Percentiles rank a stretch among this genome's conserved stretches.
These are phyloP conservation scores for Beroe forskalii DNA, from an alignment of 37 sponge, comb jelly and placozoan species.

Conservation along the genomic window DNA sequence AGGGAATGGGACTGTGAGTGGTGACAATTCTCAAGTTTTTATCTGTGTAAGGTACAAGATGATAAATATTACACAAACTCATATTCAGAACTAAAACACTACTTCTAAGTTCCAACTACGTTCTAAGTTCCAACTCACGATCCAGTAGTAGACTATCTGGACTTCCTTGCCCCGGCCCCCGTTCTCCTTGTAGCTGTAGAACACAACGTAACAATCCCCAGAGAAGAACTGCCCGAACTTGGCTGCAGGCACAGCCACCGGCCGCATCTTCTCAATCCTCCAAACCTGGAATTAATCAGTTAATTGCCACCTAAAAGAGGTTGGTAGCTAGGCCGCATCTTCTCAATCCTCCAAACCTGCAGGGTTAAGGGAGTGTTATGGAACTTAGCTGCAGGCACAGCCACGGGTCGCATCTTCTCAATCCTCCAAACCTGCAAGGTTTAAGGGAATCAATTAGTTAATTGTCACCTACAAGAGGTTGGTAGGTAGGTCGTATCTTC, in stretches of 20 bases:
- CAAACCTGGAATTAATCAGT: conserved; percentile 70
- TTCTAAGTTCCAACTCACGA: too few species aligned
- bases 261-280: conserved; percentile 87
- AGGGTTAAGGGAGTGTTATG: too few species aligned
- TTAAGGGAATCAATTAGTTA: too few species aligned
- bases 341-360: conserved; percentile 84
- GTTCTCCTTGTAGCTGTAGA: conserved; percentile 73
- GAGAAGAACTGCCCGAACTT: conserved; percentile 92
- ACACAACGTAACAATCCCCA: conserved; percentile 88
- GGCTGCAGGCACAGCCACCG: conserved; percentile 69
- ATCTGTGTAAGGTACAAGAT: too few species aligned
- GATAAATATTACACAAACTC: not conserved
- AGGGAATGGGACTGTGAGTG: too few species aligned
- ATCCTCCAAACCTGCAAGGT: conserved; percentile 83
- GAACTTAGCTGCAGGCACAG: conserved; percentile 72
- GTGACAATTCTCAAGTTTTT: too few species aligned
- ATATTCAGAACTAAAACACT: too few species aligned
- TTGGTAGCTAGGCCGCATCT: conserved; percentile 75
- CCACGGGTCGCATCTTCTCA: conserved; percentile 84
- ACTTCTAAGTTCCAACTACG: too few species aligned
- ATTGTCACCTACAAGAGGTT: not conserved
- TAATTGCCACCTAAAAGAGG: not conserved
- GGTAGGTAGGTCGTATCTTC: conserved; percentile 76
- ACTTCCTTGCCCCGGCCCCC: conserved; percentile 51
- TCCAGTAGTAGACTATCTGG: conserved; percentile 61